Evolutionary conservation across 2,888 invertebrate species (phyloP).

Genomic region (Dione vanillae): DNA sequence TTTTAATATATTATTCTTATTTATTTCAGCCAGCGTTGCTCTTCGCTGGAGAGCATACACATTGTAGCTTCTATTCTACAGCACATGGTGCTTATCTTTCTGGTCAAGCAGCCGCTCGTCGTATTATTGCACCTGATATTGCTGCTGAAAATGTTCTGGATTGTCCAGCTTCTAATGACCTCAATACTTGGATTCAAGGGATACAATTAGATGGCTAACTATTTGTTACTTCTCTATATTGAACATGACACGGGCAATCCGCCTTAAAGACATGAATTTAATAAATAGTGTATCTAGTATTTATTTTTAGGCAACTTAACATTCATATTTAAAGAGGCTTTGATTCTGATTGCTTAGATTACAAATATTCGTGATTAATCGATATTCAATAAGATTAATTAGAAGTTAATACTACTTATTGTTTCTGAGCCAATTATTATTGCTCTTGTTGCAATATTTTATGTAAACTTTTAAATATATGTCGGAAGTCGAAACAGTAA

Average conservation of each 20-base stretch:
- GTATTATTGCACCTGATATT: slow-evolving; percentile 86
- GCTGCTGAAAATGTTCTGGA: slow-evolving; percentile 87
- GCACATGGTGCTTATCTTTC: slow-evolving; percentile 97
- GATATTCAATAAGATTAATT: slow-evolving; percentile 38
- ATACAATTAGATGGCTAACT: slow-evolving; percentile 87
- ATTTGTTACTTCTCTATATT: slow-evolving; percentile 40
- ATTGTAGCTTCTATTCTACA: slow-evolving; percentile 96
- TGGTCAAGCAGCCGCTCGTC: slow-evolving; percentile 92
- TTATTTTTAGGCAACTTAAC: slow-evolving; percentile 14
- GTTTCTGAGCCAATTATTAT: slow-evolving; percentile 7
- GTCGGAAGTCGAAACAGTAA: background rate
- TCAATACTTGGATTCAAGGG: slow-evolving; percentile 95
- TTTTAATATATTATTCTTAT: background rate
- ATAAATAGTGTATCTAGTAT: slow-evolving; percentile 24
- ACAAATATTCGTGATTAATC: slow-evolving; percentile 24
- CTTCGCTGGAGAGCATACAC: slow-evolving; percentile 98
- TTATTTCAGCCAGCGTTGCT: slow-evolving; percentile 89
- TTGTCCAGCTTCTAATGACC: slow-evolving; percentile 90
- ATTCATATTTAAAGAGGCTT: slow-evolving; percentile 26
- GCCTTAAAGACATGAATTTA: slow-evolving; percentile 39
- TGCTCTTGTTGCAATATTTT: slow-evolving; percentile 11
- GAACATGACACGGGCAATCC: slow-evolving; percentile 51
- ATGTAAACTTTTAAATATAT: background rate
- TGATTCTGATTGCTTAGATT: slow-evolving; percentile 19
- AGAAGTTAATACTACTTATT: slow-evolving; percentile 33